Evolutionary conservation across 1,140 invertebrate genomes (phyloP).

Genomic region (Bombus consobrinus): DNA sequence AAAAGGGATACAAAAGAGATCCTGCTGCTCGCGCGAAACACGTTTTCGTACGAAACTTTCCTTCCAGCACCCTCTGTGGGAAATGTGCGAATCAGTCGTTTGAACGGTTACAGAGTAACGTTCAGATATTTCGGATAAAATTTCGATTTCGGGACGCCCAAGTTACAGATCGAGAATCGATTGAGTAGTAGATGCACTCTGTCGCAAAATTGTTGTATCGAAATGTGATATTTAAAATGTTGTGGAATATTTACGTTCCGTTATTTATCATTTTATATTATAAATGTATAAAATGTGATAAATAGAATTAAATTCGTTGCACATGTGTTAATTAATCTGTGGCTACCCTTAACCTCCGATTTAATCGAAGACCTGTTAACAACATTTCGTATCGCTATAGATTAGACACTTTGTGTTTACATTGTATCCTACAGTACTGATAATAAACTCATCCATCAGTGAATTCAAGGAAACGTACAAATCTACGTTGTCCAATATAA

Average conservation of each 20-base stretch:
- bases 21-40: neutral
- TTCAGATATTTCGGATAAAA: no score
- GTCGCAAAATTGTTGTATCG: neutral
- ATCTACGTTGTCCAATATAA: neutral
- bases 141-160: neutral
- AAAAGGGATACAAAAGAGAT: constrained; percentile 19
- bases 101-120: neutral
- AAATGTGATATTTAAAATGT: neutral
- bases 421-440: neutral
- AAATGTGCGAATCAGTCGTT: neutral
- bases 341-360: neutral
- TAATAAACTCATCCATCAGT: neutral
- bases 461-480: neutral
- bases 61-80: constrained; percentile 10
- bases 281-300: no score
- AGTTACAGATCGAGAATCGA: neutral
- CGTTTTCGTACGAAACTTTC: constrained; percentile 3
- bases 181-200: neutral
- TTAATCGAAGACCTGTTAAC: neutral
- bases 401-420: constrained; percentile 11
- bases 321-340: no score
- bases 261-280: no score
- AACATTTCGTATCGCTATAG: neutral
- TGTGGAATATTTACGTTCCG: no score
- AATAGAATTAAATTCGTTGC: no score